Conservation (phyloP, 2,888 invertebrate species). For the Liodrosophila aerea region DNA sequence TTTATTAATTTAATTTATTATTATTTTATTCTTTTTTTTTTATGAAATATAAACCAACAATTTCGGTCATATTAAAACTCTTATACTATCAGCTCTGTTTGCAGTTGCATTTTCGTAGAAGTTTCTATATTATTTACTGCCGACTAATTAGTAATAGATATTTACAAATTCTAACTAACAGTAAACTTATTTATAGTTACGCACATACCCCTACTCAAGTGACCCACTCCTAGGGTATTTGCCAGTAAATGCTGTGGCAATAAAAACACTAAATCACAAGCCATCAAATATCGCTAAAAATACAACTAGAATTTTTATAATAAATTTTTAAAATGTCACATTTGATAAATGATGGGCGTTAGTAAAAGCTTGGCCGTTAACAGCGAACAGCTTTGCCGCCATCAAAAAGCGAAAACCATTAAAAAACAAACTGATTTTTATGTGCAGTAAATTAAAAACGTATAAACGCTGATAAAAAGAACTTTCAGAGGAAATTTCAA, state of each 20-base stretch:
- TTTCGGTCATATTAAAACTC: no score
- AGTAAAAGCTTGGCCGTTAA: conserved; percentile 25
- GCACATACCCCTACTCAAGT: neutral
- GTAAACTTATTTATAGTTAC: neutral
- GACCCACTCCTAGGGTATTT: neutral
- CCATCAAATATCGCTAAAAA: conserved; percentile 29
- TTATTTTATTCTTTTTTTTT: no score
- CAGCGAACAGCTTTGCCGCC: conserved; percentile 28
- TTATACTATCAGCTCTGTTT: no score
- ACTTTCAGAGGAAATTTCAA: no score
- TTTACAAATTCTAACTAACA: neutral
- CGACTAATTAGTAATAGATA: no score
- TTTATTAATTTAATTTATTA: no score
- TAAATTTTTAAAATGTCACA: conserved; percentile 25
- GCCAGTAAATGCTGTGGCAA: neutral
- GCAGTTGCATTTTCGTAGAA: no score
- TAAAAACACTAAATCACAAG: conserved; percentile 17
- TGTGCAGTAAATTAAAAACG: neutral
- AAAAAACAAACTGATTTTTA: conserved; percentile 4
- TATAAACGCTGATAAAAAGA: no score
- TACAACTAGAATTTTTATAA: conserved; percentile 9
- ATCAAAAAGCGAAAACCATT: neutral
- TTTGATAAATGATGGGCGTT: conserved; percentile 20
- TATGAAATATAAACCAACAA: no score
- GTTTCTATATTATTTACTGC: no score